Percentiles rank a stretch among this genome's conserved stretches.
These are phyloP conservation scores for Arnoldichthys spilopterus DNA, from an alignment of 2,797 vertebrate species.

Conservation along the genomic window DNA sequence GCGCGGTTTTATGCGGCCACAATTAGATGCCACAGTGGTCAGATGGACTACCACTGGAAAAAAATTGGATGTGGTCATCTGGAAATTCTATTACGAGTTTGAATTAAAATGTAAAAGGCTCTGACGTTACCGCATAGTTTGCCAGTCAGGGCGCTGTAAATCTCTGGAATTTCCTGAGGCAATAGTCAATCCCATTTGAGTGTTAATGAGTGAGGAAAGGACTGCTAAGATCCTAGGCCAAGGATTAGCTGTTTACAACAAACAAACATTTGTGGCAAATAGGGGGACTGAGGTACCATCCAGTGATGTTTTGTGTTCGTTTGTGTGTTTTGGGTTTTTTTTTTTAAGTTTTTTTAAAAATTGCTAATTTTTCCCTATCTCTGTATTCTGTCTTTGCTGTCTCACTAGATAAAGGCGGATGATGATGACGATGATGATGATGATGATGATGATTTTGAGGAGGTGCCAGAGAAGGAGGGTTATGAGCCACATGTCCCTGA, in stretches of 20 bases:
- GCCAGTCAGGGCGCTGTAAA: slow-evolving; percentile 57
- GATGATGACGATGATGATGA: slow-evolving; percentile 72
- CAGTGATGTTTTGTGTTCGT: no score
- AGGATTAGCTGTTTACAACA: slow-evolving; percentile 44
- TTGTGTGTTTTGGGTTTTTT: not conserved
- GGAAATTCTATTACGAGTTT: slow-evolving; percentile 65
- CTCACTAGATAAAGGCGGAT: slow-evolving; percentile 70
- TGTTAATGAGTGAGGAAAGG: slow-evolving; percentile 54
- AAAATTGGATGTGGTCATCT: slow-evolving; percentile 64
- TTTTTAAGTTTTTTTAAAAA: no score
- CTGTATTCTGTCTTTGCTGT: not conserved
- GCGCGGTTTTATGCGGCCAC: slow-evolving; percentile 39
- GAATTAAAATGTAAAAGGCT: slow-evolving; percentile 64
- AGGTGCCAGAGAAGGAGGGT: slow-evolving; percentile 95
- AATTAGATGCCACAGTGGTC: slow-evolving; percentile 53
- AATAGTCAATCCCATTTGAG: slow-evolving; percentile 31
- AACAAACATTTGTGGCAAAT: slow-evolving; percentile 39
- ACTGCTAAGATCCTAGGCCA: slow-evolving; percentile 39
- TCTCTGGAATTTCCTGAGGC: slow-evolving; percentile 53
- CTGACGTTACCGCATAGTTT: slow-evolving; percentile 56
- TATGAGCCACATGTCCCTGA: slow-evolving; percentile 89
- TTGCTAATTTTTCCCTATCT: no score
- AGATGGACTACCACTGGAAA: slow-evolving; percentile 41
- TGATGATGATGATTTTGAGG: slow-evolving; percentile 87
- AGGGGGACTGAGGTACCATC: not conserved